phyloP scores from a whole-genome alignment of 2,888 invertebrate genomes.

The Gnatocerus cornutus region DNA sequence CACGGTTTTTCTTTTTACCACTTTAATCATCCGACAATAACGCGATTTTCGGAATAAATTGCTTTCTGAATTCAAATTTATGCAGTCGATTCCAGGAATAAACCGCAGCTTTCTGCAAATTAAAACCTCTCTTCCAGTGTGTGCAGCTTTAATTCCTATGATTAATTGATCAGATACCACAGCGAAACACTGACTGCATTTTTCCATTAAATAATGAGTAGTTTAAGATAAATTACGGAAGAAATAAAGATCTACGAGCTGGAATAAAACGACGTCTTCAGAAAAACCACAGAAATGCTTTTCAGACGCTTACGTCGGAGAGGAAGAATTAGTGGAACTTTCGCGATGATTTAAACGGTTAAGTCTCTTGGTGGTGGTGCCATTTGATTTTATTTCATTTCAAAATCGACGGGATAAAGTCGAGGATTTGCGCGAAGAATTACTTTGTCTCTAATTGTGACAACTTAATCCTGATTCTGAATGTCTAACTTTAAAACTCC shows the following conservation, averaged over 20 bases:
- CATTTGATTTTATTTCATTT: slow-evolving; percentile 35
- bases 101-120: slow-evolving; percentile 23
- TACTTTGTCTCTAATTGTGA: slow-evolving; percentile 40
- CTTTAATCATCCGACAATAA: slow-evolving; percentile 34
- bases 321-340: slow-evolving; percentile 36
- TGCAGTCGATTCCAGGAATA: slow-evolving; percentile 32
- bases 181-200: slow-evolving; percentile 4
- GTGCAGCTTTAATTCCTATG: slow-evolving; percentile 20
- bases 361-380: slow-evolving; percentile 29
- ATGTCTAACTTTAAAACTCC: slow-evolving; percentile 25
- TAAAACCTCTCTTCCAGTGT: slow-evolving; percentile 18
- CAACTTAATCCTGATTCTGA: slow-evolving; percentile 19
- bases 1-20: slow-evolving; percentile 17
- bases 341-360: slow-evolving; percentile 37
- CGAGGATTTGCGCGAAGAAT: slow-evolving; percentile 32
- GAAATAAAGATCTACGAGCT: slow-evolving; percentile 22
- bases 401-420: slow-evolving; percentile 33
- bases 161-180: slow-evolving; percentile 17
- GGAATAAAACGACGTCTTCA: slow-evolving; percentile 21
- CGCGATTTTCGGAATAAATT: slow-evolving; percentile 33
- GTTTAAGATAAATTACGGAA: slow-evolving; percentile 26
- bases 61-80: slow-evolving; percentile 37
- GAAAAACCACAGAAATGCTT: slow-evolving; percentile 34
- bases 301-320: slow-evolving; percentile 1
- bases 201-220: slow-evolving; percentile 26